Base-by-base conservation (phyloP, 2,113 vertebrate species). In the Rhadina sibilatrix region DNA sequence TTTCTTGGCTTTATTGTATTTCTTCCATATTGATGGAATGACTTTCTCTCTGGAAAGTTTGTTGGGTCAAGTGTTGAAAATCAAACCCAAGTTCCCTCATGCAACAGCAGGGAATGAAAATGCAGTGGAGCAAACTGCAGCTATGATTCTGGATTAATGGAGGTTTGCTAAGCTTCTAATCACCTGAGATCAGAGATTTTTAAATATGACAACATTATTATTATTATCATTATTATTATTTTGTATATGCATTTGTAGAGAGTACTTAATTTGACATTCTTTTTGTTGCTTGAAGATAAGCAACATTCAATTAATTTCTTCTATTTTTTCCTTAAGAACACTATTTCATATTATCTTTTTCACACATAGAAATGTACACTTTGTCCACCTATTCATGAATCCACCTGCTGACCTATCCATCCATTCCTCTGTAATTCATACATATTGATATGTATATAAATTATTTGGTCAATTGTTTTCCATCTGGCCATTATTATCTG, bases 1-100 rank as follows among this genome's bases (percentile, higher is more conserved):
- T 82, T 94, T 52, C 84, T 64, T 83, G 89, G 54, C 28, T 94
- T 97, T 97, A 95, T 92, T 94, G 75, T 93, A 79, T 97, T 97
- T 97, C 86, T 89, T 97, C 85, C 90, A 95, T 75, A 92, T 80
- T 60, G 89, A 93, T 87, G 70, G 86, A 94, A 93, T 60, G 50
- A 24, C 64, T 90, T 94, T 77, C 79, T 90, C 25, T 91, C 78
- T 83, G 64, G 78, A 70, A 97, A 61, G 38, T 91, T 94, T 89
- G 47, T 71, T 87, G 87, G 91, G 57, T 38, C 47, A 65, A 31
- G 37, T 66, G 79, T 28, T 94, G 40, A 89, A 74, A 89, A 87
- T 84, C 69, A 94, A 84, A 65, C 18, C 40, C 59, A 79, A 57
- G 56, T 81, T 88, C 42, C 86, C n/a, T 66, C 72, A 18, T 35